phyloP scores from a whole-genome alignment of 2,113 vertebrate genomes.

The Blennius ocellaris region DNA sequence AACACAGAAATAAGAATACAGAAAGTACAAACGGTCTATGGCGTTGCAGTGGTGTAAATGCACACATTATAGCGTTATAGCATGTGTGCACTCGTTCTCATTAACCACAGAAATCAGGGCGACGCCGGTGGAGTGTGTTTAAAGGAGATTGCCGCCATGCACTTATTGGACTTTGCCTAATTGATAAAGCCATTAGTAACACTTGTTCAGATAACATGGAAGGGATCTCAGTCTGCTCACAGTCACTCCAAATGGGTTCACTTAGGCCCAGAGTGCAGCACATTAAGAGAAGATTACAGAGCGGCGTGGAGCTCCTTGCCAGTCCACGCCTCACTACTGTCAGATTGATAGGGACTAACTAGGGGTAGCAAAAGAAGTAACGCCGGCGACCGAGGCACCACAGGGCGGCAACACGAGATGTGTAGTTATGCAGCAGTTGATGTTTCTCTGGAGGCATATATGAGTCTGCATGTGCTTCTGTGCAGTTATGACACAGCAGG shows the following conservation, averaged over 20 bases:
- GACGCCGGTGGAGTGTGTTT: constrained; percentile 72
- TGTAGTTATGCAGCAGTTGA: background rate
- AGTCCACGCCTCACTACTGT: constrained; percentile 65
- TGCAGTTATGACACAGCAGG: background rate
- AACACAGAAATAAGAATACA: constrained; percentile 3
- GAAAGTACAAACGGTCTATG: constrained; percentile 8
- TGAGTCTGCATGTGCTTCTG: constrained; percentile 5
- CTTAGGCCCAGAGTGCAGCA: constrained; percentile 93
- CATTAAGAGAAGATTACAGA: constrained; percentile 83
- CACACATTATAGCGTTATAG: background rate
- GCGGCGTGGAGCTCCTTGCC: constrained; percentile 57
- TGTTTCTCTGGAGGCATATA: background rate
- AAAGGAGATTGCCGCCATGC: constrained; percentile 94
- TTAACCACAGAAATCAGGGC: constrained; percentile 74
- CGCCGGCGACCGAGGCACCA: constrained; percentile 21
- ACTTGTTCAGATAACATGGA: constrained; percentile 98
- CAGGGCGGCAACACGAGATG: constrained; percentile 13
- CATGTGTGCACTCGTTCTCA: constrained; percentile 39
- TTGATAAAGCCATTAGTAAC: constrained; percentile 99
- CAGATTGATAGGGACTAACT: constrained; percentile 73
- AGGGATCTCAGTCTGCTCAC: constrained; percentile 93
- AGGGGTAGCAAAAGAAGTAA: constrained; percentile 44
- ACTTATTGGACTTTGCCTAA: constrained; percentile 86
- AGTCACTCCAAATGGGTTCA: constrained; percentile 97
- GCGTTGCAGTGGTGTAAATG: constrained; percentile 7